These are phyloP conservation scores for Pygocentrus nattereri DNA, from an alignment of 2,797 vertebrate species.

Conservation along the genomic window DNA sequence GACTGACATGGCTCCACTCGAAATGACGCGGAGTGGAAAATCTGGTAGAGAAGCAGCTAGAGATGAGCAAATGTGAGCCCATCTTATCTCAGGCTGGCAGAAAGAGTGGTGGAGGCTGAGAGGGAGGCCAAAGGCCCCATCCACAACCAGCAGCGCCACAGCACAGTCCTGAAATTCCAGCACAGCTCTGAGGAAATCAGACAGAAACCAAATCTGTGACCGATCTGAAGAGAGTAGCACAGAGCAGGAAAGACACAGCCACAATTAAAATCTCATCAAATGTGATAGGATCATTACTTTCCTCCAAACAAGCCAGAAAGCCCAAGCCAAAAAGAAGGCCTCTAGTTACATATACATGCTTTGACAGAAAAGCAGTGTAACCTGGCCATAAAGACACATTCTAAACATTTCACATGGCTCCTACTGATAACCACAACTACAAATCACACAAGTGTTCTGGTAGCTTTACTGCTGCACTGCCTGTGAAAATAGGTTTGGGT, in stretches of 20 bases:
- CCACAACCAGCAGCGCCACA: background rate
- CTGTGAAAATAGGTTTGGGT: too few relatives aligned
- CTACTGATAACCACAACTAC: too few relatives aligned
- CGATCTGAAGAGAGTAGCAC: background rate
- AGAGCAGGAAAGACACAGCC: background rate
- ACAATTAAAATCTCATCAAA: background rate
- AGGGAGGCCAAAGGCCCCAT: background rate
- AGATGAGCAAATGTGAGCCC: constrained; percentile 23
- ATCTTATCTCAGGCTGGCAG: constrained; percentile 26
- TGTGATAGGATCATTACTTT: background rate
- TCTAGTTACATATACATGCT: background rate
- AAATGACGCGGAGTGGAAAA: constrained; percentile 23
- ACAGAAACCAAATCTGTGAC: background rate
- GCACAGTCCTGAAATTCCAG: constrained; percentile 3
- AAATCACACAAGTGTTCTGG: too few relatives aligned
- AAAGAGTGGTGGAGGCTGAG: constrained; percentile 16
- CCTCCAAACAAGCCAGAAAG: too few relatives aligned
- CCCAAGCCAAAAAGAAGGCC: too few relatives aligned
- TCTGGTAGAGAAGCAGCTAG: constrained; percentile 2
- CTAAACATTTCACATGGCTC: background rate
- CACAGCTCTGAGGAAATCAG: background rate
- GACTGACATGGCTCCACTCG: background rate
- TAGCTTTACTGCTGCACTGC: too few relatives aligned
- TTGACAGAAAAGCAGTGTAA: background rate
- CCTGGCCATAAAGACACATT: background rate